Conservation (phyloP, 2,888 invertebrate species). For the Melinopterus prodromus region DNA sequence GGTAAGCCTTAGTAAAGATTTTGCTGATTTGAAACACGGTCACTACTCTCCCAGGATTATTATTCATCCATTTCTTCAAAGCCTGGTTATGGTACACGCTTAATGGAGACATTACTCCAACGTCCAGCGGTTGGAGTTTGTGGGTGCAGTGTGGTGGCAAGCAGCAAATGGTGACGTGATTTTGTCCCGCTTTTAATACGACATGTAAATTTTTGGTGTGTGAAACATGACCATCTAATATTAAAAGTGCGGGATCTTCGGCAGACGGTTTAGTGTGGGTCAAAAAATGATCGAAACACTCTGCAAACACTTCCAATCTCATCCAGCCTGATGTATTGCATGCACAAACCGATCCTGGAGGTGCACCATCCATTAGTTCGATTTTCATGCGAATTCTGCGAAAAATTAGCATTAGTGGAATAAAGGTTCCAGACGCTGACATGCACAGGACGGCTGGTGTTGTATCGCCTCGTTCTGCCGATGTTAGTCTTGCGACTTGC, state of each 20-base stretch:
- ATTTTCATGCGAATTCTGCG: conserved; percentile 32
- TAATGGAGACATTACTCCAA: conserved; percentile 41
- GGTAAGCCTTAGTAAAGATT: conserved; percentile 45
- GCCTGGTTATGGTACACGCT: conserved; percentile 41
- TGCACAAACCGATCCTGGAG: conserved; percentile 44
- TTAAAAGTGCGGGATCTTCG: conserved; percentile 49
- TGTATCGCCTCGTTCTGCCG: conserved; percentile 14
- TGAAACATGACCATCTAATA: conserved; percentile 53
- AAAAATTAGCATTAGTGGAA: conserved; percentile 38
- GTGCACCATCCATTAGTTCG: conserved; percentile 48
- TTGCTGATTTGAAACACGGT: conserved; percentile 41
- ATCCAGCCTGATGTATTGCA: conserved; percentile 50
- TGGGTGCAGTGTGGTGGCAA: conserved; percentile 50
- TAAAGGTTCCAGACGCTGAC: conserved; percentile 38
- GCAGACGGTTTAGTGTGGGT: conserved; percentile 45
- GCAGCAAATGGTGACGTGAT: conserved; percentile 51
- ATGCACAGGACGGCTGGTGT: conserved; percentile 26
- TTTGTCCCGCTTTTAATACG: conserved; percentile 44
- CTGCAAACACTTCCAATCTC: conserved; percentile 49
- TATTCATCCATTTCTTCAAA: conserved; percentile 44
- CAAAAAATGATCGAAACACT: conserved; percentile 57
- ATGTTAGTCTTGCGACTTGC: conserved; percentile 16
- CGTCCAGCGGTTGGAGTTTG: conserved; percentile 49
- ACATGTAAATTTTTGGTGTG: conserved; percentile 51
- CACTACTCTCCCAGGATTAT: conserved; percentile 43